Base-by-base conservation (phyloP, 1,140 invertebrate genomes). In the Venturia canescens region DNA sequence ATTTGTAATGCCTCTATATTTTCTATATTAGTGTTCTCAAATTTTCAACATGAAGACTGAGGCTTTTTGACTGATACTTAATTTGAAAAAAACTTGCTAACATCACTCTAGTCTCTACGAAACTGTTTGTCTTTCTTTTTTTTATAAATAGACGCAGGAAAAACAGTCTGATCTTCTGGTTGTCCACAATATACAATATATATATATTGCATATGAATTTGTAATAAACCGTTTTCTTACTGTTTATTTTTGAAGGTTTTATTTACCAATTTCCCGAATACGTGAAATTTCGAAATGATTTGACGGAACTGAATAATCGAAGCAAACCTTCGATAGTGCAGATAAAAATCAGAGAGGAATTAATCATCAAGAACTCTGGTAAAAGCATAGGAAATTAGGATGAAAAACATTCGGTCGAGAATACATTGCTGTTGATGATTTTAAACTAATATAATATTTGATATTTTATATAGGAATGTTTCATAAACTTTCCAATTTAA, bases 401-500 rank as follows among this genome's bases (percentile, higher is more conserved):
- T 9, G 7, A 34, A 34, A 34, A 34, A 34, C 3, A 34, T 34
- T 34, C 31, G 3, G 7, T 3, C 31, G 31, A 3, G 31, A 7
- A 23, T 21, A n/a, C 57, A 63, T 26, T 63, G 15, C 57, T 63
- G 11, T 21, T 3, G 4, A n/a, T 66, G n/a, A 9, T 66, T 26
- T 66, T 66, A 5, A 23, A 66, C 23, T 13, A 13, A 13, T 15
- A 29, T 23, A 27, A 27, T 66, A 66, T 66, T 57, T 44, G 4
- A 44, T 66, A 66, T 66, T 57, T 44, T 2, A 44, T 72, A 72
- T 38, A 72, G 70, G 70, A 72, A 72, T 72, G 70, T 72, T 72
- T 70, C 21, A 26, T 9, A 44, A 48, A 72, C 38, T 72, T 23
- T 48, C 34, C 16, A 72, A 23, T 66, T 66, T 66, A 66, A 66